phyloP scores from a whole-genome alignment of 30 jellyfish, hydroid and myxozoan genomes.

The Aurelia sp. region DNA sequence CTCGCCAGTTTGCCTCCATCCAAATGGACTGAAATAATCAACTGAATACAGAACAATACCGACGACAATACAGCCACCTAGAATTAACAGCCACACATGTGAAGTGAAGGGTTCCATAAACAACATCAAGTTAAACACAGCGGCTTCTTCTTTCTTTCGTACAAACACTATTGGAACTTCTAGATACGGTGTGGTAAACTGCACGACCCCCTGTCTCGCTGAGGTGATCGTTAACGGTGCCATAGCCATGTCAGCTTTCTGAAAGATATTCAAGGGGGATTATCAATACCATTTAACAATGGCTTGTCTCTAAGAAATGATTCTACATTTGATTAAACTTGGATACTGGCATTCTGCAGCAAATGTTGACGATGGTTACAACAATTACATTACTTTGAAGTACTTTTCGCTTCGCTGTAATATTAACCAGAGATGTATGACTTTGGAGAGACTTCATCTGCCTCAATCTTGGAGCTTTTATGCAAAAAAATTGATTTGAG shows the following conservation, averaged over 20 bases:
- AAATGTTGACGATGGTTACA: no score
- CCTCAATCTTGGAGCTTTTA: no score
- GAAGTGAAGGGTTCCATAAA: slow-evolving; percentile 61
- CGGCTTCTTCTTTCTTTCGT: background rate
- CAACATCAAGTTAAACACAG: slow-evolving; percentile 25
- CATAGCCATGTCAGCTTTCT: slow-evolving; percentile 74
- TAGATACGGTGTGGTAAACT: slow-evolving; percentile 47
- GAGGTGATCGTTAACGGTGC: slow-evolving; percentile 58
- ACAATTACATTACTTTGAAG: no score
- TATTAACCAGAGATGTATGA: no score
- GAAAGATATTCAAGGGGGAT: background rate
- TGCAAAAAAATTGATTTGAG: no score
- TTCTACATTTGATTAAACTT: no score
- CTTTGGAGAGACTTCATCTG: no score
- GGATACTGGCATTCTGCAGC: no score
- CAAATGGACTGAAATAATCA: slow-evolving; percentile 63
- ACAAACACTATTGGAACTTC: slow-evolving; percentile 19
- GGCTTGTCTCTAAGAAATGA: no score
- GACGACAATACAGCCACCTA: slow-evolving; percentile 23
- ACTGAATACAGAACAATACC: slow-evolving; percentile 34
- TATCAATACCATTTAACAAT: no score
- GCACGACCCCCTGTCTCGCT: slow-evolving; percentile 25
- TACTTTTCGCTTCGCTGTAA: no score
- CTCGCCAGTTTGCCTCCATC: slow-evolving; percentile 52
- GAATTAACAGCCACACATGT: slow-evolving; percentile 40